Percentiles rank a stretch among this genome's conserved stretches.
phyloP scores from a whole-genome alignment of 2,113 vertebrate genomes.

The Tricholaema leucomelas region DNA sequence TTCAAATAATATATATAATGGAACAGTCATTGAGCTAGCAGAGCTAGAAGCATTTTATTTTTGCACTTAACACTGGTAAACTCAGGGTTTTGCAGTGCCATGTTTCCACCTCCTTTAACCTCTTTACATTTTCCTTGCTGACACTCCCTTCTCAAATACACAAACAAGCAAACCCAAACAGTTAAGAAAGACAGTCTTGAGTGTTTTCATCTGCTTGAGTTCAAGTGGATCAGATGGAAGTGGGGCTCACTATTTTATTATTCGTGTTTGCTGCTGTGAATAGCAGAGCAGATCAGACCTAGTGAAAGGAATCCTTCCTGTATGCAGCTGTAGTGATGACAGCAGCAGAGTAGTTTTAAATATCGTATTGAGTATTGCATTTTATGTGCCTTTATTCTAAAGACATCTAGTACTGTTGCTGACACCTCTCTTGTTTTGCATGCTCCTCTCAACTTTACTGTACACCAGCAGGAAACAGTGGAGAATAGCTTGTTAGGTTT shows the following conservation, averaged over 20 bases:
- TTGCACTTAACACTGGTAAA: background rate
- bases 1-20: background rate
- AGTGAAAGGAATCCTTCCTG: background rate
- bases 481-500: background rate
- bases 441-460: background rate
- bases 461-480: background rate
- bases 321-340: background rate
- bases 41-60: background rate
- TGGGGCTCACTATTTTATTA: background rate
- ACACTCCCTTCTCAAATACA: background rate
- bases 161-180: background rate
- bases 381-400: background rate
- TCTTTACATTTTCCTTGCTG: background rate
- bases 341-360: background rate
- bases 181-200: fast-evolving
- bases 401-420: background rate
- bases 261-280: background rate
- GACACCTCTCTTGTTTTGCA: background rate
- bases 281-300: background rate
- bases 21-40: background rate
- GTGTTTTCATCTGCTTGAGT: background rate
- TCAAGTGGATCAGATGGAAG: background rate
- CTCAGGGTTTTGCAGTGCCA: background rate
- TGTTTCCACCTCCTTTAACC: background rate
- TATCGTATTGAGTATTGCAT: background rate